Base-by-base conservation (phyloP, 2,888 invertebrate genomes). In the Alitta virens region DNA sequence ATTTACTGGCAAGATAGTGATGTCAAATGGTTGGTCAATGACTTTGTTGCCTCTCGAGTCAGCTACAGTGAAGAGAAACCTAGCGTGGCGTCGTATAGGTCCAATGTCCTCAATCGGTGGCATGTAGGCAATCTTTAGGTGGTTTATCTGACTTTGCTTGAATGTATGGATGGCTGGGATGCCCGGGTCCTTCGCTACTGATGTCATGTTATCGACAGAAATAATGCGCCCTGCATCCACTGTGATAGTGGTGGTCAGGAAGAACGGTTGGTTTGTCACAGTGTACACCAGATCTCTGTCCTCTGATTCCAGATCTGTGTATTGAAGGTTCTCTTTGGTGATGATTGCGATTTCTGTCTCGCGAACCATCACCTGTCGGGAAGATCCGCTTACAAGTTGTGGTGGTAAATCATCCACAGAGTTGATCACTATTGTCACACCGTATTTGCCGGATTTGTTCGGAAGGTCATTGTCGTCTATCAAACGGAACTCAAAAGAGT, bases 331-430 rank as follows among this genome's bases (percentile, higher is more conserved):
- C 14, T 75, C 69, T 56, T 73, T 72, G 1, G 75, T 77, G 38
- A 82, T 72, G 54, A 73, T 70, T 12, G 74, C 77, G 16, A 79
- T 68, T 56, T 78, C 77, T 5, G 74, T 74, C 66, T 80, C 80
- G 7, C 72, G 70, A 3, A 78, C 77, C 59, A 74, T 74, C 67
- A 81, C 24, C 3, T 74, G 64, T 16, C 73, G 66, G 1, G 74
- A 74, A 12, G 75, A 72, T 5, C 73, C 74, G 1, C 74, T 73
- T 33, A 75, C 75, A 2, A 75, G 68, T 56, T 75, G 72, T 1
- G 82, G 82, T n/a, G 80, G 78, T 56, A 77, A 76, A 62, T 79
- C 77, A 49, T 76, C 76, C 43, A 75, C 74, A 9, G 79, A 76
- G 26, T 72, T 72, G 14, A 81, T 73, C 16, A 67, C 65, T 42